Percentiles rank a stretch among this genome's conserved stretches.
Evolutionary conservation across 2,797 vertebrate genomes (phyloP).

Genomic region (Enteromius thamalakanensis): DNA sequence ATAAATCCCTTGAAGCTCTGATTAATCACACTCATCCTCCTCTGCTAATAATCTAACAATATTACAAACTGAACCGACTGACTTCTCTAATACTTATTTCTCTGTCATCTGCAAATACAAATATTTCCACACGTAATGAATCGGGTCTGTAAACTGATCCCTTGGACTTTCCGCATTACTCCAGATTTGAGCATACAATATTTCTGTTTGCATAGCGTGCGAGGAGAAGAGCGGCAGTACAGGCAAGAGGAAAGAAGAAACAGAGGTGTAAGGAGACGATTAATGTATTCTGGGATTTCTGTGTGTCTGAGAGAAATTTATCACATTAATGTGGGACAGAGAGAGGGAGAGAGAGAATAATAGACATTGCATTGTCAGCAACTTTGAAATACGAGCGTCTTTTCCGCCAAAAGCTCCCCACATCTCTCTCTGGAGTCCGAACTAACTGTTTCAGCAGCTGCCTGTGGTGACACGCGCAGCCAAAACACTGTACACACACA

Average conservation of each 20-base stretch:
- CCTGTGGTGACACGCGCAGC: not conserved
- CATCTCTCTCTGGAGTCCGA: slow-evolving; percentile 23
- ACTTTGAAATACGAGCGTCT: slow-evolving; percentile 51
- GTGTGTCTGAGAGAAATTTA: slow-evolving; percentile 18
- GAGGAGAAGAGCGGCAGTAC: slow-evolving; percentile 5
- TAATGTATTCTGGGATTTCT: slow-evolving; percentile 24
- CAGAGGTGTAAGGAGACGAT: slow-evolving; percentile 17
- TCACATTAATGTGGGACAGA: slow-evolving; percentile 21
- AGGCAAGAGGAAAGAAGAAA: slow-evolving; percentile 19
- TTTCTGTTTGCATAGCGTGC: not conserved
- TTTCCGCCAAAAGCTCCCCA: slow-evolving; percentile 16
- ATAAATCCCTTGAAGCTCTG: not conserved
- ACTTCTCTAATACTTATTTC: not conserved
- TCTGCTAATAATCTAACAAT: not conserved
- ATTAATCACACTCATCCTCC: not conserved
- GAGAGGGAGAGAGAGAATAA: slow-evolving; percentile 30
- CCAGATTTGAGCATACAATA: not conserved
- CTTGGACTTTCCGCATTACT: not conserved
- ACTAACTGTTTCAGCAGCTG: slow-evolving; percentile 37
- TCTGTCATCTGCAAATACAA: not conserved
- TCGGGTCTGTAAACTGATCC: not conserved
- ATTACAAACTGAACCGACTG: not conserved
- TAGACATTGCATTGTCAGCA: slow-evolving; percentile 43
- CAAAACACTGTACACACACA: slow-evolving; percentile 19
- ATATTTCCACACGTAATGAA: not conserved